phyloP scores from a whole-genome alignment of 2,888 invertebrate genomes.

The Drosophila buzzatii region DNA sequence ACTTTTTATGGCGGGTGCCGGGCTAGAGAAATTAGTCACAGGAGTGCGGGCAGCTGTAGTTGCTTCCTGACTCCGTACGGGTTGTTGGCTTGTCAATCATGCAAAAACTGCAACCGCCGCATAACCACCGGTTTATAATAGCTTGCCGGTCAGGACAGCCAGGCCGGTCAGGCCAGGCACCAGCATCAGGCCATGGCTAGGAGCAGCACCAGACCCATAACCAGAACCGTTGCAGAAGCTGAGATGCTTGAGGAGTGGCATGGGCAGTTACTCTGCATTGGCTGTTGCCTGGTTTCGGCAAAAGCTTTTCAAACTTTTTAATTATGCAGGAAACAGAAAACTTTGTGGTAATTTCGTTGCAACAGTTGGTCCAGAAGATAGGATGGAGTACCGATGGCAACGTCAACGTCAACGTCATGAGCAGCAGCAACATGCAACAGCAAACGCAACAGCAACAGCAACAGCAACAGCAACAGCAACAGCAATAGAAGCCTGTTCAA shows the following conservation, averaged over 20 bases:
- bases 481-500: constrained; percentile 54
- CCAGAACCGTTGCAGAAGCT: neutral
- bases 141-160: constrained; percentile 47
- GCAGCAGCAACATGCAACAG: constrained; percentile 12
- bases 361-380: constrained; percentile 70
- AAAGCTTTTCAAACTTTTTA: constrained; percentile 81
- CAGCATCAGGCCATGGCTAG: neutral
- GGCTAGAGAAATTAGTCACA: constrained; percentile 4
- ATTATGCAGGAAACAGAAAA: constrained; percentile 81
- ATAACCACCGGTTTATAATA: constrained; percentile 75
- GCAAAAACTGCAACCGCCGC: constrained; percentile 78
- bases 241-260: constrained; percentile 1
- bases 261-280: constrained; percentile 25
- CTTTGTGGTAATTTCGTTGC: constrained; percentile 79
- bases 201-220: neutral
- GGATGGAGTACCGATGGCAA: constrained; percentile 51
- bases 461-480: constrained; percentile 3
- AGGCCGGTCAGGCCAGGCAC: neutral
- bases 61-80: constrained; percentile 56
- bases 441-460: constrained; percentile 19
- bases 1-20: constrained; percentile 45
- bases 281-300: constrained; percentile 75
- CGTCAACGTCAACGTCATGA: constrained; percentile 38
- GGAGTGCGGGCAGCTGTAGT: neutral
- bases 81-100: constrained; percentile 76